Base-by-base conservation (phyloP, 37 sponge, comb jelly and placozoan species). In the Lycopodina hypogea region DNA sequence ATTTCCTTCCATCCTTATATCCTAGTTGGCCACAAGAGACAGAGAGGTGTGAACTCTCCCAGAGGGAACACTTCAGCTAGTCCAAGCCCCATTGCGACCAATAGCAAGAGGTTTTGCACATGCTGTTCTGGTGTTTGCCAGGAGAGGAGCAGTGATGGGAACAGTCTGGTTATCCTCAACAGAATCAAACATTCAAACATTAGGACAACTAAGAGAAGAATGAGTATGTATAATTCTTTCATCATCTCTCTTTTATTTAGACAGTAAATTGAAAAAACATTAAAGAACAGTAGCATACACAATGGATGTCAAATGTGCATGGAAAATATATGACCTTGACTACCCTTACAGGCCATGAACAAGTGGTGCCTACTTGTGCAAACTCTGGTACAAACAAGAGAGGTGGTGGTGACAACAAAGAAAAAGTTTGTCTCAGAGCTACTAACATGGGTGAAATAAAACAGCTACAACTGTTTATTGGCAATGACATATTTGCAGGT, bases 401-500 rank as follows among this genome's bases (percentile, higher is more conserved):
- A 7, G 30, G 66, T 65, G 18, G 30, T 65, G 34, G 70, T 70
- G 45, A 19, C 7, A n/a, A n/a, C n/a, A 9, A 45, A 45, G 48
- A 45, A 9, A 45, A 45, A 9, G 17, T 23, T 60, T 17, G 17
- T 60, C 61, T 15, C 37, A 45, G 9, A 9, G 66, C 84, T 24
- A 51, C 29, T n/a, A 68, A 50, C 41, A 76, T 38, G 3, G 81
- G 75, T 24, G 56, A 34, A 73, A 53, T 66, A 0, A 77, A 82
- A 70, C 56, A 39, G 30, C 77, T 88, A 24, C 79, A 88, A 4
- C 48, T 88, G 32, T 88, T 88, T 56, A 33, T 32, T n/a, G 88
- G 78, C 0, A 67, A 82, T 56, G 83, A 88, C 19, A 88, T 88
- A 58, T 88, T 88, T 83, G 83, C 87, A 24, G 26, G 42, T 42